Percentiles rank a stretch among this genome's conserved stretches.
Evolutionary conservation across 2,113 vertebrate genomes (phyloP).

Genomic region (Sinocyclocheilus anophthalmus): DNA sequence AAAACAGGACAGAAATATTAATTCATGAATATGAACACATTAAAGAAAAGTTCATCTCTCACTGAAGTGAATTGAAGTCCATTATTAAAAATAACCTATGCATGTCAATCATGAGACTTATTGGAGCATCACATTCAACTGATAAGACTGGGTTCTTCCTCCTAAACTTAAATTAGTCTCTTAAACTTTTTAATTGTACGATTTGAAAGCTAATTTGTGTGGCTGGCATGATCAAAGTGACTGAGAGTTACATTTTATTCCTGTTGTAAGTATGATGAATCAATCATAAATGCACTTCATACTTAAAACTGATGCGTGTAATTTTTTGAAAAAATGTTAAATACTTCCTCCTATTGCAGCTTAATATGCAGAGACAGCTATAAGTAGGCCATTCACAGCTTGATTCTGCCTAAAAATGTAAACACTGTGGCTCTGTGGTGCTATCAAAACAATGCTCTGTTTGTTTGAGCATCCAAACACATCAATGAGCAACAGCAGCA

Average conservation of each 20-base stretch:
- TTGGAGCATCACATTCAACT: neutral
- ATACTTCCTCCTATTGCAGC: neutral
- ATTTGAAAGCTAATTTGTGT: neutral
- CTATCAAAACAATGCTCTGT: neutral
- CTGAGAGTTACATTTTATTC: neutral
- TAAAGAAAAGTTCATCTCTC: neutral
- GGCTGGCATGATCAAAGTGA: neutral
- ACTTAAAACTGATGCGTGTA: neutral
- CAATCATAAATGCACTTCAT: neutral
- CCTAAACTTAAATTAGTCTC: neutral
- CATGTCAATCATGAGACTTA: neutral
- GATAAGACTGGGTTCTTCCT: neutral
- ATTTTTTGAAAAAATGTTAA: neutral
- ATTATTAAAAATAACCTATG: neutral
- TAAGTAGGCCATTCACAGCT: no score
- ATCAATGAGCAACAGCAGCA: neutral
- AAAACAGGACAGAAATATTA: conserved; percentile 22
- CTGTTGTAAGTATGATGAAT: neutral
- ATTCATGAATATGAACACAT: conserved; percentile 29
- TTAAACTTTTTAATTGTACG: neutral
- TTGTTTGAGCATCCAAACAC: neutral
- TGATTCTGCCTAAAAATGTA: no score
- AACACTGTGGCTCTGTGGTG: neutral
- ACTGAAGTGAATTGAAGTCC: neutral
- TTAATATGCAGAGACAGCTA: neutral